Base-by-base conservation (phyloP, 37 sponge, comb jelly and placozoan genomes). In the Eunapius fragilis region DNA sequence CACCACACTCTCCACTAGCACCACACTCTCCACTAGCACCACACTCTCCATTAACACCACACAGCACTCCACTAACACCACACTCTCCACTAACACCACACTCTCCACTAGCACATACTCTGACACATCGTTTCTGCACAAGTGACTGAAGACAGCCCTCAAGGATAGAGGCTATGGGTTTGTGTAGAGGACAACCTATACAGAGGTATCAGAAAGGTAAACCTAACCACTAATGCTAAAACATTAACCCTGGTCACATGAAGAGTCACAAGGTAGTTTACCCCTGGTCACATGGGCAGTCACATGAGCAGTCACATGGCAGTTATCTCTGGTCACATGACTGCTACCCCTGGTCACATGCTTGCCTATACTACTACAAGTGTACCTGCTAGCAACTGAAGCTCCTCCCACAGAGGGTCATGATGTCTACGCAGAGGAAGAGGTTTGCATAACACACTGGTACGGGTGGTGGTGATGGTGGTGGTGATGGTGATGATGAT, bases 121-220 rank as follows among this genome's bases (percentile, higher is more conserved):
- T 76, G 25, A 69, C 3, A 37, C 76, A 77, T 50, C 70, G 41
- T 6, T 36, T 25, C 13, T 70, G 70, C 28, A 88, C 31, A 37
- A 76, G 68, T 17, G 88, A 82, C 4, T 27, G 76, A 25, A 88
- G 70, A 38, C 77, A 74, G 28, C 33, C 67, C 82, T 82, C 70
- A 7, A 82, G 36, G 27, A 88, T 36, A 0, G 82, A 28, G 22
- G 45, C 45, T 2, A 88, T 25, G 24, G 88, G 88, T 23, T 41
- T 11, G 25, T 68, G 67, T 2, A 38, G 37, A 6, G 25, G 3
- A 13, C 74, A 24, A 45, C 47, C 79, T 31, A n/a, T n/a, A 4
- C 26, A 70, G 5, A 6, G 5, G 71, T 70, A n/a, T n/a, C n/a
- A n/a, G n/a, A 13, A 72, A 58, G 58, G 22, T 58, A 58, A 10